Percentiles rank a stretch among this genome's conserved stretches.
Conservation (phyloP, 92 coral and sea anemone genomes). For the Palythoa caribaeorum region DNA sequence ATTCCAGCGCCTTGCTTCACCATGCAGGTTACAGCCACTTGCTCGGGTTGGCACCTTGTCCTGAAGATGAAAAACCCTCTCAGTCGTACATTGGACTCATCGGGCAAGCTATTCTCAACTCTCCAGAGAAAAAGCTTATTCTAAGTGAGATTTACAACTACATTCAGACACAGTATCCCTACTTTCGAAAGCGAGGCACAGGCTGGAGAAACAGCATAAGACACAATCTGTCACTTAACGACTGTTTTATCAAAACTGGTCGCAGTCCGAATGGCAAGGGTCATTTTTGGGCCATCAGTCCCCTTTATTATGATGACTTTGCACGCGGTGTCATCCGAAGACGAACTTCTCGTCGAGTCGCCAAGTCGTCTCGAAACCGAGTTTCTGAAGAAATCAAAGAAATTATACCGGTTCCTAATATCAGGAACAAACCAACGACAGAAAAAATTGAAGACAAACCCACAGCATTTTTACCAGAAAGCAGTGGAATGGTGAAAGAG, state of each 20-base stretch:
- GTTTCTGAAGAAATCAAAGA: conserved; percentile 46
- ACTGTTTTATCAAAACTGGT: conserved; percentile 88
- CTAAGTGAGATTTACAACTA: conserved; percentile 90
- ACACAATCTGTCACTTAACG: conserved; percentile 86
- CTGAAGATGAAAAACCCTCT: conserved; percentile 89
- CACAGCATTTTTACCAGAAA: background rate
- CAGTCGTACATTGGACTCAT: conserved; percentile 92
- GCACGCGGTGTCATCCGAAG: conserved; percentile 86
- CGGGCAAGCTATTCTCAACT: conserved; percentile 86
- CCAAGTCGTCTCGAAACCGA: conserved; percentile 47
- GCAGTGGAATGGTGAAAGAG: background rate
- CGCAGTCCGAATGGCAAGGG: conserved; percentile 95
- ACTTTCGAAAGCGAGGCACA: conserved; percentile 87
- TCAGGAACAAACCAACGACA: background rate
- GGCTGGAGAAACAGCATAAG: conserved; percentile 95
- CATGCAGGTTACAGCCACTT: conserved; percentile 48
- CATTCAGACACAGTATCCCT: conserved; percentile 83
- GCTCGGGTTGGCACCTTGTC: conserved; percentile 57
- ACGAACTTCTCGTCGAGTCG: conserved; percentile 50
- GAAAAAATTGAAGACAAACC: background rate
- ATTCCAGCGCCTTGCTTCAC: conserved; percentile 49
- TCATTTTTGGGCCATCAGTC: conserved; percentile 92
- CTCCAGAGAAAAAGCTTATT: conserved; percentile 87
- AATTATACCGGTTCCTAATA: conserved; percentile 32
- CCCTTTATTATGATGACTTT: conserved; percentile 84